Evolutionary conservation across 2,797 vertebrate species (phyloP).

Genomic region (Avahi laniger): DNA sequence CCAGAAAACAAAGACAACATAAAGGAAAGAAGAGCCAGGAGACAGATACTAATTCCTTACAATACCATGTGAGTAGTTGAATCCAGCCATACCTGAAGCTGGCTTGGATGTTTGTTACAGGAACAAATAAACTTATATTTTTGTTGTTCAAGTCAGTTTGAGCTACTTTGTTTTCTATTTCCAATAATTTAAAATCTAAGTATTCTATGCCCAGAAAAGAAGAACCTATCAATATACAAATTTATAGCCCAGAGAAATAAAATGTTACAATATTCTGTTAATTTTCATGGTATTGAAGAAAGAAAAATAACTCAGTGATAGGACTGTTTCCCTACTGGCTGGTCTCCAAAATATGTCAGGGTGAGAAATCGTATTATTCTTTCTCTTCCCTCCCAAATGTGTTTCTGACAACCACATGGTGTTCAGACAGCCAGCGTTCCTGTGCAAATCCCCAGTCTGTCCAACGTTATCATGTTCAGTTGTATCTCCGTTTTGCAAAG

Average conservation of each 20-base stretch:
- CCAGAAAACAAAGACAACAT: not conserved
- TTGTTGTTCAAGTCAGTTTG: not conserved
- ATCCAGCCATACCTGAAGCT: not conserved
- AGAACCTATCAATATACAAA: not conserved
- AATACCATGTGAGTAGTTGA: not conserved
- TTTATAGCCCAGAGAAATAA: not conserved
- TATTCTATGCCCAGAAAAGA: not conserved
- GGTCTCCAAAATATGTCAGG: slow-evolving; percentile 46
- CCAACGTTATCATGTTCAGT: not conserved
- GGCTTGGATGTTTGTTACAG: not conserved
- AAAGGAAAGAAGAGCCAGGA: not conserved
- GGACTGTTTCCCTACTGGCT: not conserved
- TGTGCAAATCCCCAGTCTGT: not conserved
- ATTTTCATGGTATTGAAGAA: not conserved
- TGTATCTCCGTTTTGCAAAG: slow-evolving; percentile 23
- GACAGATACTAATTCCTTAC: not conserved
- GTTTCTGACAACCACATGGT: slow-evolving; percentile 44
- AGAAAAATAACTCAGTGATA: not conserved
- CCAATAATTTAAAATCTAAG: not conserved
- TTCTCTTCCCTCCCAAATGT: slow-evolving; percentile 25
- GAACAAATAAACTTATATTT: not conserved
- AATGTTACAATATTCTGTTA: not conserved
- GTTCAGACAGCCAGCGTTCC: not conserved
- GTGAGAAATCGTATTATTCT: slow-evolving; percentile 30
- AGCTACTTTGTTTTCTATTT: not conserved